phyloP scores from a whole-genome alignment of 2,797 vertebrate species.

The Hyperoplus lanceolatus region DNA sequence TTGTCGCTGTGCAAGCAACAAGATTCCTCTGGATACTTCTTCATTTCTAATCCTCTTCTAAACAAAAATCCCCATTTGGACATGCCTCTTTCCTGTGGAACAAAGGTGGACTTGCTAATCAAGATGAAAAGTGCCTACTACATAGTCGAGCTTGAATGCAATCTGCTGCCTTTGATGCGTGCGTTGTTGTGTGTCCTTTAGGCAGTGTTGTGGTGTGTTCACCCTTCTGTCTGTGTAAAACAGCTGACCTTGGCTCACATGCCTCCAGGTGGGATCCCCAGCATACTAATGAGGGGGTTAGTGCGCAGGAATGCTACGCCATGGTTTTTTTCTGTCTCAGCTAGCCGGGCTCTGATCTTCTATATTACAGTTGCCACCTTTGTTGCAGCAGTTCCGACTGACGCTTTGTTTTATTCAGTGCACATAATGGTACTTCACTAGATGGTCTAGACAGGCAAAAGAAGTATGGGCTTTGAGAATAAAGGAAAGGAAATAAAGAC shows the following conservation, averaged over 20 bases:
- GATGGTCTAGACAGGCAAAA: constrained; percentile 34
- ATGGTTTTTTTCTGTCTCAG: constrained; percentile 64
- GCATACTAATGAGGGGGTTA: constrained; percentile 80
- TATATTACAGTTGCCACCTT: constrained; percentile 47
- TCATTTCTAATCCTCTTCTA: constrained; percentile 71
- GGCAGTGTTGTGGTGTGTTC: constrained; percentile 57
- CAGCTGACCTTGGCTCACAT: constrained; percentile 81
- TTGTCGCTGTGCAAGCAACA: constrained; percentile 52
- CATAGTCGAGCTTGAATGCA: constrained; percentile 39
- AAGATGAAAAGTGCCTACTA: constrained; percentile 48
- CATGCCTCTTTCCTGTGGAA: constrained; percentile 18
- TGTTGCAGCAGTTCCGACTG: constrained; percentile 59
- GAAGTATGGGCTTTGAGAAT: constrained; percentile 22
- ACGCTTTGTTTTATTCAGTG: constrained; percentile 54
- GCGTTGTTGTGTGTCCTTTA: constrained; percentile 49
- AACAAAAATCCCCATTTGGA: constrained; percentile 58
- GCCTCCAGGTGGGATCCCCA: constrained; percentile 72
- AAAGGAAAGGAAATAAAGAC: constrained; percentile 42
- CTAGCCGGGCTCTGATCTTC: constrained; percentile 60
- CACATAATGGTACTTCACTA: constrained; percentile 17
- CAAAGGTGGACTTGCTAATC: constrained; percentile 65
- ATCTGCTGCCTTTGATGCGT: constrained; percentile 41
- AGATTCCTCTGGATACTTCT: constrained; percentile 55
- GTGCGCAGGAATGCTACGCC: constrained; percentile 68
- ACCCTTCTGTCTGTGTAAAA: constrained; percentile 63